Percentiles rank a stretch among this genome's conserved stretches.
Conservation (phyloP, 2,113 vertebrate species). For the Syngnathus scovelli region DNA sequence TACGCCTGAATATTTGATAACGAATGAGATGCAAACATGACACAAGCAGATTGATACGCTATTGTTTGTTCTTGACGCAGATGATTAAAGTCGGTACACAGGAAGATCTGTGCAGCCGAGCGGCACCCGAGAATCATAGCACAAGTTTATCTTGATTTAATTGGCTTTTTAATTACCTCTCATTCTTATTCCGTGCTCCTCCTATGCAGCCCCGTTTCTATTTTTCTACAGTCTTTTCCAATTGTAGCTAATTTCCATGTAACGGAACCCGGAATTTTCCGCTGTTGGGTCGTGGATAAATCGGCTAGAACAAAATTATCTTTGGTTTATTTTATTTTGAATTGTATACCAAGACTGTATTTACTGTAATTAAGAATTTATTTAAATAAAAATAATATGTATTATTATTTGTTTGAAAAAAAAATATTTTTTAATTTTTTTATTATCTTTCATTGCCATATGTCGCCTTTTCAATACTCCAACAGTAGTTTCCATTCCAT, state of each 20-base stretch:
- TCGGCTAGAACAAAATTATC: too few species aligned
- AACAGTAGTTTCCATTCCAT: not conserved
- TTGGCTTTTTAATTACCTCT: not conserved
- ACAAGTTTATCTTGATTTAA: conserved; percentile 4
- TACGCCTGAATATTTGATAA: conserved; percentile 33
- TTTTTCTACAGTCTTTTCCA: not conserved
- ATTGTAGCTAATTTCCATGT: too few species aligned
- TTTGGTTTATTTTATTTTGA: too few species aligned
- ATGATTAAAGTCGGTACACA: not conserved
- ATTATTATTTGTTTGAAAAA: too few species aligned
- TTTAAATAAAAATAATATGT: too few species aligned
- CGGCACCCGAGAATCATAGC: not conserved
- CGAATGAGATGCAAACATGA: conserved; percentile 24
- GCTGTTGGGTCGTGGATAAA: too few species aligned
- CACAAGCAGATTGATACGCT: conserved; percentile 14
- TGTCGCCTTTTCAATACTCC: not conserved
- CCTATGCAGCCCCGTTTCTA: not conserved
- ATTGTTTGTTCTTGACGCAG: conserved; percentile 8
- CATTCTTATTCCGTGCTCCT: not conserved
- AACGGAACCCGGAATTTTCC: too few species aligned
- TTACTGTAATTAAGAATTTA: too few species aligned
- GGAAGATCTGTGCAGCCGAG: not conserved
- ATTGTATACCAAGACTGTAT: too few species aligned
- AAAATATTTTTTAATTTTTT: too few species aligned
- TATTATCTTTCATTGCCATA: not conserved